Conservation (phyloP, 2,797 vertebrate species). For the Cyclopterus lumpus region DNA sequence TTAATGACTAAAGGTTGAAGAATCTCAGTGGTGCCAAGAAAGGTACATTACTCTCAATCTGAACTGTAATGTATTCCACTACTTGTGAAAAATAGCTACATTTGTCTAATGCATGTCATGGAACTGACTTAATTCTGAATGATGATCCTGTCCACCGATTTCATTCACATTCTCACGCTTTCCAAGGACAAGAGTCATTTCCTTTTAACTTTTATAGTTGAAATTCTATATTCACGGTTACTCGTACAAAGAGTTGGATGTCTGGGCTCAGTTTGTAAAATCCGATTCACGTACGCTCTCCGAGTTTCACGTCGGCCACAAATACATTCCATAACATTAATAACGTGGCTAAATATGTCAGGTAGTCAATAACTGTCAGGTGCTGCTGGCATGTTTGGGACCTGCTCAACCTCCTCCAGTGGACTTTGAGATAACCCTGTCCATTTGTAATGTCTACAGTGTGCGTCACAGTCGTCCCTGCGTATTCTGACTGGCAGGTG, state of each 20-base stretch:
- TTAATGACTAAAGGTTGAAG: conserved; percentile 80
- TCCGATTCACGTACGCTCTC: not conserved
- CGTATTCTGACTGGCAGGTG: conserved; percentile 71
- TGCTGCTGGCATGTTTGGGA: conserved; percentile 60
- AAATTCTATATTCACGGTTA: conserved; percentile 30
- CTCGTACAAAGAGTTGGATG: conserved; percentile 37
- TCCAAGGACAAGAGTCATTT: conserved; percentile 77
- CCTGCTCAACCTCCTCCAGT: conserved; percentile 44
- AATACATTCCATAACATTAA: conserved; percentile 47
- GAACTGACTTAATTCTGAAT: conserved; percentile 78
- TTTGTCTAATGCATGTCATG: conserved; percentile 80
- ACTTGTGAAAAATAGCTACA: conserved; percentile 80
- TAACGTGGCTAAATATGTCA: conserved; percentile 48
- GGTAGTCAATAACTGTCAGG: conserved; percentile 54
- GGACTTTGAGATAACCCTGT: conserved; percentile 64
- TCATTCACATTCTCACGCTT: conserved; percentile 71
- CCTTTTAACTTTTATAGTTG: conserved; percentile 47
- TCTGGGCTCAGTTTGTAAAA: conserved; percentile 23
- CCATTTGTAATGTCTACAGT: conserved; percentile 62
- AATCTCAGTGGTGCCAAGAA: conserved; percentile 78
- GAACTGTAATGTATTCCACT: conserved; percentile 74
- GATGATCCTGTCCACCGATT: conserved; percentile 72
- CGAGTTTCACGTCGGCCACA: conserved; percentile 25
- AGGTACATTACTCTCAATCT: conserved; percentile 82
- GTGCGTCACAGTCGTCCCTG: conserved; percentile 56